Base-by-base conservation (phyloP, 2,113 vertebrate genomes). In the Pedetes capensis region DNA sequence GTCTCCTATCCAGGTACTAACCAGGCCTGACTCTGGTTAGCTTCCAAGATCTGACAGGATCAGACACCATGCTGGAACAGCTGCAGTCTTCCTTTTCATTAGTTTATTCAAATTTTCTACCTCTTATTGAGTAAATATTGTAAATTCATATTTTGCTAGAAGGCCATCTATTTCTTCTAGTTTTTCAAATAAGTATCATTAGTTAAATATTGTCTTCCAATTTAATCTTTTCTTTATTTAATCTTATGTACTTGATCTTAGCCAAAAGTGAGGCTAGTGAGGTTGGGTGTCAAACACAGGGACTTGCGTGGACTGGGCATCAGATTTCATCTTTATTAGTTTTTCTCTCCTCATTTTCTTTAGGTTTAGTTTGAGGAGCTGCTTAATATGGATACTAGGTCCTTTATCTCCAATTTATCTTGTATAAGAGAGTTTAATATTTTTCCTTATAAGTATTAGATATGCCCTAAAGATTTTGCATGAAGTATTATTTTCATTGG, bases 111-210 rank as follows among this genome's bases (percentile, higher is more conserved):
- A 32, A 4, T 68, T 78, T 93, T 80, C 72, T 91, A 59, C 12
- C 93, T 95, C 20, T 76, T 59, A 34, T 14, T 83, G 29, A 69
- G 20, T 53, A 51, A 29, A 80, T 86, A 66, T n/a, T 71, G 51
- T 59, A 75, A 57, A 69, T 79, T 84, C 94, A 34, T 64, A 71
- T 71, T 93, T 95, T 96, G 39, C 23, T 92, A 80, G 16, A 7
- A n/a, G 11, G 42, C 37, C 17, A 87, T 83, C 10, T 61, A 11
- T 83, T 85, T 90, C 47, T 71, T 59, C 13, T 20, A 72, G 1
- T 72, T 91, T 93, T 90, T 78, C 39, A 94, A 82, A 71, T 78
- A 89, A 44, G 9, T 92, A 32, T 75, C 32, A 90, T 42, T 91
- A 74, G 72, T 68, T 57, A 93, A 47, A 55, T 44, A 61, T 23